Evolutionary conservation across 1,140 invertebrate species (phyloP), one percentile per base, ranked within the genome.

Genomic region (Drosophila orena): DNA sequence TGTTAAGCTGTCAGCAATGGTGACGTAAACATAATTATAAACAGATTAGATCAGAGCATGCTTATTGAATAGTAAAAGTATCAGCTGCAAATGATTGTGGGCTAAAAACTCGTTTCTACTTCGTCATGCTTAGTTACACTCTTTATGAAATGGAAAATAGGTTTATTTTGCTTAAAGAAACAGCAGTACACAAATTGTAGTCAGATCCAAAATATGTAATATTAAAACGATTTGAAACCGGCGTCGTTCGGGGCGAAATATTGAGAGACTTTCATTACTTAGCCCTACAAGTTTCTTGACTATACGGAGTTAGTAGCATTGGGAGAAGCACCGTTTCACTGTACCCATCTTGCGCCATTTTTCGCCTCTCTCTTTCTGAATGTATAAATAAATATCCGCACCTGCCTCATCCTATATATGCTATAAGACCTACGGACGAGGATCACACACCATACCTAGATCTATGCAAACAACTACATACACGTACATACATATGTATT

Each of bases 1-100:
- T 59, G 30, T 8, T 22, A 30, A 62, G 15, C 24, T 42, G 37
- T 2, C 30, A 20, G 58, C 35, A 7, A 52, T 3, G 35, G 38
- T 61, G 37, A 62, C 59, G 54, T 34, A 62, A 22, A 7, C 54
- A 42, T 42, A 62, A 34, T 62, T 59, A 30, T 30, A 14, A 43
- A 62, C 54, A 62, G 54, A 62, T 59, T 61, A 59, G 53, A 20
- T 24, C 12, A 24, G 12, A 30, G 22, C 3, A n/a, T 42, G 35
- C 24, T 49, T 17, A 35, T 35, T 17, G 17, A 20, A 20, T 7
- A 20, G 20, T 15, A n/a, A 22, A 22, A 54, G 10, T 27, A 42
- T 4, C 59, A 20, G 37, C 15, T 42, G 24, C n/a, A 24, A 57
- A 30, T 61, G 34, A 20, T 20, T 22, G 38, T 22, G 58, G 47